Evolutionary conservation across 2,797 vertebrate genomes (phyloP), one percentile per base, ranked within the genome.

Genomic region (Coregonus sp.): DNA sequence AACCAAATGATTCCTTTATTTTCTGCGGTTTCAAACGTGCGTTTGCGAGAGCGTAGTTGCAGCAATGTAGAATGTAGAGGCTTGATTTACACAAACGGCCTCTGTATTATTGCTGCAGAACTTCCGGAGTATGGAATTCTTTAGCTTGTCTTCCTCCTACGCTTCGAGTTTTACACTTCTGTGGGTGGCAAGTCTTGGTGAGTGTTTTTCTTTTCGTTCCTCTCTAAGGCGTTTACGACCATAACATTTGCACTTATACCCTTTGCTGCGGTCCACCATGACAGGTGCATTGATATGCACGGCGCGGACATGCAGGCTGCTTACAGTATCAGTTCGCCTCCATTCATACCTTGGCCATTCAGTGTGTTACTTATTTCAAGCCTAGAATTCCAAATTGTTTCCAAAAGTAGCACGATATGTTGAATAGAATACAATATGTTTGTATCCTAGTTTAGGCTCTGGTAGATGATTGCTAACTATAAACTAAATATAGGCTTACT

Each of bases 201-300:
- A 94, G 92, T 94, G 93, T 95, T 95, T 12, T 95, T 93, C 95
- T 96, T 96, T 95, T 95, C 95, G 95, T 96, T 95, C 94, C 93
- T 95, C 95, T 93, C 94, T 92, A 90, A 94, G 95, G 94, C 95
- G 91, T 96, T 97, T 96, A 95, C 95, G 93, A 94, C 95, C 94
- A 94, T 92, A 90, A 94, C 88, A 94, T 95, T 94, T 90, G 93
- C 87, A 94, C 95, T 96, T 97, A 98, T 98, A 99, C 98, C 98
- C 98, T 98, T 93, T 95, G 94, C 93, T 92, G 93, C 95, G 93
- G 94, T 95, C 94, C 95, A 90, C 95, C 95, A 89, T 98, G 98
- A 98, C 98, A 99, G 97, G 97, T 98, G 97, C 96, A 98, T 98
- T 99, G 96, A 97, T 97, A 98, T 97, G 96, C 96, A 93, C 94